These are phyloP conservation scores for Carabus problematicus DNA, from an alignment of 2,888 invertebrate species.

Conservation along the genomic window DNA sequence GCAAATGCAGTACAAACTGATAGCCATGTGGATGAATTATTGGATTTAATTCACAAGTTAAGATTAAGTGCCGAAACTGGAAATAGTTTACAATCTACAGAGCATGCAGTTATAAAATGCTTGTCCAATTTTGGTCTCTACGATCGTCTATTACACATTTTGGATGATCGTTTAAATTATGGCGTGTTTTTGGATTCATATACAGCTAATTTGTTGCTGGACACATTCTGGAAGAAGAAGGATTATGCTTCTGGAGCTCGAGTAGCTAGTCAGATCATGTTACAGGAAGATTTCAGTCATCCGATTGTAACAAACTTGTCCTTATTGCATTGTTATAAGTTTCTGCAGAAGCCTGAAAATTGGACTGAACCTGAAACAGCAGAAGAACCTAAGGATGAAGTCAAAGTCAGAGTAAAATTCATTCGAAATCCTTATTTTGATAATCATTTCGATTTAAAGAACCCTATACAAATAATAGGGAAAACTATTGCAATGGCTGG, in stretches of 20 bases:
- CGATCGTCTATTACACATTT: conserved; percentile 72
- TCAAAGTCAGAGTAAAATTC: conserved; percentile 71
- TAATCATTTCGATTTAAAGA: conserved; percentile 86
- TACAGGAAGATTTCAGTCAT: conserved; percentile 86
- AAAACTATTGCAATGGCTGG: conserved; percentile 79
- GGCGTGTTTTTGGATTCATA: conserved; percentile 90
- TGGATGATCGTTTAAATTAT: conserved; percentile 84
- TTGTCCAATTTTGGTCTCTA: conserved; percentile 64
- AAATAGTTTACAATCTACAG: conserved; percentile 78
- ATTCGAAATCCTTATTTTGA: conserved; percentile 85
- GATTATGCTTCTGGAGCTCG: conserved; percentile 77
- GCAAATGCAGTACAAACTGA: conserved; percentile 70
- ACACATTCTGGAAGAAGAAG: conserved; percentile 74
- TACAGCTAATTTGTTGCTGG: conserved; percentile 79
- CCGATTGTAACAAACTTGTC: conserved; percentile 72
- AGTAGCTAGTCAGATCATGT: conserved; percentile 80
- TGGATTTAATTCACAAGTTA: conserved; percentile 74
- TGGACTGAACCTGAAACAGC: conserved; percentile 58
- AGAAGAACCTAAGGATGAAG: conserved; percentile 59
- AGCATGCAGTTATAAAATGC: conserved; percentile 78
- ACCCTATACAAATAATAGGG: conserved; percentile 75
- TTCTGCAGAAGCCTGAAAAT: conserved; percentile 63
- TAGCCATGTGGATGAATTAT: conserved; percentile 72
- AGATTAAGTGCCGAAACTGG: conserved; percentile 75
- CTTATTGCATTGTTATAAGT: conserved; percentile 78